Percentiles rank a stretch among this genome's conserved stretches.
These are phyloP conservation scores for Oophaga sylvatica DNA, from an alignment of 2,797 vertebrate species.

Conservation along the genomic window DNA sequence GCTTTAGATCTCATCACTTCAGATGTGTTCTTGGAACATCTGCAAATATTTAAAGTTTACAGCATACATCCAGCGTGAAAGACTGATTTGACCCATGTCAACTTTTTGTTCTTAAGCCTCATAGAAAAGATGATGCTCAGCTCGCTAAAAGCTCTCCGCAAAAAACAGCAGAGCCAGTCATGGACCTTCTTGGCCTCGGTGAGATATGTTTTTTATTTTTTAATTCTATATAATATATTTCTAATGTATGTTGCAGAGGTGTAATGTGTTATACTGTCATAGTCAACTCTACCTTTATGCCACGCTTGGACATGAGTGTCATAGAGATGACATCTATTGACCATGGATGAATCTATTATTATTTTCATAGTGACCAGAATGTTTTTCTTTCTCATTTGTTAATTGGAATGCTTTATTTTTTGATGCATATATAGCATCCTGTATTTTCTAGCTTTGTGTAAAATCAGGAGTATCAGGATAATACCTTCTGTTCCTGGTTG, in stretches of 20 bases:
- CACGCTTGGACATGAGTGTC: not conserved
- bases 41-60: not conserved
- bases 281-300: not conserved
- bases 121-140: constrained; percentile 87
- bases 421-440: not conserved
- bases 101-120: constrained; percentile 69
- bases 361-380: too few species aligned
- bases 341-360: too few species aligned
- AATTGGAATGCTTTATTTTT: too few species aligned
- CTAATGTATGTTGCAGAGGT: too few species aligned
- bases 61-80: not conserved
- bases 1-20: not conserved
- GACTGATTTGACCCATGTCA: not conserved
- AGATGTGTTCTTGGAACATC: not conserved
- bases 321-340: not conserved
- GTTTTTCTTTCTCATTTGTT: not conserved
- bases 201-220: constrained; percentile 65
- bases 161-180: constrained; percentile 81
- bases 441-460: not conserved
- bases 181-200: constrained; percentile 94
- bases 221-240: too few species aligned
- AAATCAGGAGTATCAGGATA: not conserved
- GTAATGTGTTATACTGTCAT: not conserved
- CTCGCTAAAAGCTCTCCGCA: constrained; percentile 81
- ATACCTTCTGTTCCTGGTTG: not conserved